Conservation (phyloP, 2,888 invertebrate species). For the Corbicula japonica region DNA sequence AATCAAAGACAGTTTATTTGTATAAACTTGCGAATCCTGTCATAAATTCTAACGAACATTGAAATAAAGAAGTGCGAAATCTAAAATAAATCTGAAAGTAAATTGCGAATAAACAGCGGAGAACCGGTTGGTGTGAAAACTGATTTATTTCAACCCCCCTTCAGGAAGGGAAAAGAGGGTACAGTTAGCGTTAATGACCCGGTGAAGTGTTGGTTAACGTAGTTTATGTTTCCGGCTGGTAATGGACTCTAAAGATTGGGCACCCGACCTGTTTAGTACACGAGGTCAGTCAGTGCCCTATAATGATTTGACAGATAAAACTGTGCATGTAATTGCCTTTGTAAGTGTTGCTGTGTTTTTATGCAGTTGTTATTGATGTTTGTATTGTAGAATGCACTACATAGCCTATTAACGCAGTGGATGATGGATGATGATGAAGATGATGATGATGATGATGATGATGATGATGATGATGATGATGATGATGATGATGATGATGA, state of each 20-base stretch:
- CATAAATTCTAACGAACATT: slow-evolving; percentile 17
- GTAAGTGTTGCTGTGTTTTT: no score
- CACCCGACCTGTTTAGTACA: no score
- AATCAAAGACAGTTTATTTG: slow-evolving; percentile 9
- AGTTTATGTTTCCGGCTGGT: slow-evolving; percentile 34
- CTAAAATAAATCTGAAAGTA: slow-evolving; percentile 12
- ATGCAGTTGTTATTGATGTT: no score
- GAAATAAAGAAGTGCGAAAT: slow-evolving; percentile 12
- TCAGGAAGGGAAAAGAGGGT: neutral
- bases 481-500: no score
- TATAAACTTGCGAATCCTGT: neutral
- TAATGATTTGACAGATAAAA: no score
- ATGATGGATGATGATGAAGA: no score
- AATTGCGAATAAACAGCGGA: slow-evolving; percentile 19
- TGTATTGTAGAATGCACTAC: no score
- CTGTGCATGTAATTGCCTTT: no score
- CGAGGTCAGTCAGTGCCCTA: no score
- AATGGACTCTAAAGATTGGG: slow-evolving; percentile 12
- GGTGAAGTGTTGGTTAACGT: neutral
- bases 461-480: no score
- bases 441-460: no score
- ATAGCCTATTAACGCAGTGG: no score
- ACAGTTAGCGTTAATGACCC: slow-evolving; percentile 22
- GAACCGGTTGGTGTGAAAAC: slow-evolving; percentile 39
- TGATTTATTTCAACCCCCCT: slow-evolving; percentile 10